Conservation (phyloP, 2,113 vertebrate species). For the Hippocampus abdominalis region DNA sequence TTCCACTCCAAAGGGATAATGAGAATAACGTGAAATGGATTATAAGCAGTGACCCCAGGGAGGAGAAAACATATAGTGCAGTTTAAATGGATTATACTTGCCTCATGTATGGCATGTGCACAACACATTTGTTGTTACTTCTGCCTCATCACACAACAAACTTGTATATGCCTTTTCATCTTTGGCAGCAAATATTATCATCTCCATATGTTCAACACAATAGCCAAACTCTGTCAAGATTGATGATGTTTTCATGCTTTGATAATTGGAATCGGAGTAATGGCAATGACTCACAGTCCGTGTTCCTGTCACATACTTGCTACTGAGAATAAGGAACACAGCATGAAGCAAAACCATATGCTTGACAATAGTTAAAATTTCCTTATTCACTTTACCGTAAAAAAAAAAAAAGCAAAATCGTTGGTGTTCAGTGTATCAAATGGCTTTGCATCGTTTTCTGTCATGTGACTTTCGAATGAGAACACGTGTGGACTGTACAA, state of each 20-base stretch:
- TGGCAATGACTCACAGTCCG: neutral
- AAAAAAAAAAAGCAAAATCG: no score
- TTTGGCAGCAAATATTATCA: neutral
- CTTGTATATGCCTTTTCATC: neutral
- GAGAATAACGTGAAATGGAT: slow-evolving; percentile 45
- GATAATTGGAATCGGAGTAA: neutral
- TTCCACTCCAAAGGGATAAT: slow-evolving; percentile 27
- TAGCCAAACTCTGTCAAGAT: neutral
- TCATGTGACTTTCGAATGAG: no score
- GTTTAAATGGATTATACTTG: slow-evolving; percentile 25
- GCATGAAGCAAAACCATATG: no score
- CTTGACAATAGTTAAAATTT: no score
- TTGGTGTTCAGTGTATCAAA: no score
- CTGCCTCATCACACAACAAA: neutral
- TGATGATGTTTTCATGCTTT: neutral
- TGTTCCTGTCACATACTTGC: neutral
- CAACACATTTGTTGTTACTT: neutral
- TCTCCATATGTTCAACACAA: slow-evolving; percentile 3
- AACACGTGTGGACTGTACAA: no score
- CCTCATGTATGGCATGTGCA: neutral
- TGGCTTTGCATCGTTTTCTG: no score
- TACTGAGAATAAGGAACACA: neutral
- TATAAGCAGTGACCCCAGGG: slow-evolving; percentile 25
- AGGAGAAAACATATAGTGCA: slow-evolving; percentile 8
- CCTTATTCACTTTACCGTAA: no score